phyloP scores from a whole-genome alignment of 2,888 invertebrate genomes.

The Cenopis cana region DNA sequence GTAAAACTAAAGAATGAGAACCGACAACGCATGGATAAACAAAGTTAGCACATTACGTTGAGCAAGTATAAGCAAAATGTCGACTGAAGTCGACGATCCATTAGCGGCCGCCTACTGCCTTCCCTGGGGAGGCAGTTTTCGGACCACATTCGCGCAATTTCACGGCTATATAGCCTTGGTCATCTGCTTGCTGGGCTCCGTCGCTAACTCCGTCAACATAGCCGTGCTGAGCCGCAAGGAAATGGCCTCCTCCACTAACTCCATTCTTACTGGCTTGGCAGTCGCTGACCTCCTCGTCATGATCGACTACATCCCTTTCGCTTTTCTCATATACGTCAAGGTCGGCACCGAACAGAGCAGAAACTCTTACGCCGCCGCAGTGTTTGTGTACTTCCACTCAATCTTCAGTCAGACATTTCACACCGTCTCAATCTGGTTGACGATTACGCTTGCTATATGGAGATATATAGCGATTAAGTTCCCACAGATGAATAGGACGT shows the following conservation, averaged over 20 bases:
- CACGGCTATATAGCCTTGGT: constrained; percentile 95
- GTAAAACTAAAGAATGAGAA: no score
- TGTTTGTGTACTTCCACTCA: constrained; percentile 94
- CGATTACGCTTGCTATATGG: constrained; percentile 97
- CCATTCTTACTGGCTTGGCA: constrained; percentile 95
- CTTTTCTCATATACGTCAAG: constrained; percentile 90
- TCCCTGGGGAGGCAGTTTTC: constrained; percentile 84
- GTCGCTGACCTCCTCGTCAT: constrained; percentile 97
- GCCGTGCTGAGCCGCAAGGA: constrained; percentile 95
- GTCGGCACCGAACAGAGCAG: constrained; percentile 76
- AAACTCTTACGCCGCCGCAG: constrained; percentile 90
- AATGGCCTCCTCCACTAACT: constrained; percentile 96
- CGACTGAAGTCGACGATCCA: constrained; percentile 41
- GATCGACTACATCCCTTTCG: constrained; percentile 96
- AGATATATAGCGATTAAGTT: constrained; percentile 95
- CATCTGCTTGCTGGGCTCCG: constrained; percentile 95
- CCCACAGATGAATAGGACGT: constrained; percentile 91
- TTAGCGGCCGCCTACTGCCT: constrained; percentile 75
- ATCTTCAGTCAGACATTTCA: constrained; percentile 95
- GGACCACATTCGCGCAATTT: constrained; percentile 87
- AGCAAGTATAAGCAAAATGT: constrained; percentile 19
- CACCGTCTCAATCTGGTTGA: constrained; percentile 97
- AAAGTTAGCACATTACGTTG: constrained; percentile 9
- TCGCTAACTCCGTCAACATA: constrained; percentile 95
- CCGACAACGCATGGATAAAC: constrained; percentile 12